Conservation (phyloP, 2,113 vertebrate species). For the Podocnemis expansa region DNA sequence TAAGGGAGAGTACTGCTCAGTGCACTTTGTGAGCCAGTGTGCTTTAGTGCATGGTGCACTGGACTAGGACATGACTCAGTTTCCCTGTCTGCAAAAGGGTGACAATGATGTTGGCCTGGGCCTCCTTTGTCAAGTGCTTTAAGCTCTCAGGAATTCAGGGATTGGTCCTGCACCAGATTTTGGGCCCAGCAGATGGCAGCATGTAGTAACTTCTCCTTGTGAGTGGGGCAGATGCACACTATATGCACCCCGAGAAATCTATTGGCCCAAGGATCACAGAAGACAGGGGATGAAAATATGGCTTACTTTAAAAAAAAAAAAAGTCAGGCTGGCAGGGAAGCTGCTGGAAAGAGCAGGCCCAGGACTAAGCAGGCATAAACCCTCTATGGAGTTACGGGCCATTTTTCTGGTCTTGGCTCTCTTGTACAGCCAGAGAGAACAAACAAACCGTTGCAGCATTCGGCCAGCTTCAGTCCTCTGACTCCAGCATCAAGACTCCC, state of each 20-base stretch:
- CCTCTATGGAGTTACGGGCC: not conserved
- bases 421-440: not conserved
- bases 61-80: not conserved
- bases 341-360: not conserved
- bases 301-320: not conserved
- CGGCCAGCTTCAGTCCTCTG: not conserved
- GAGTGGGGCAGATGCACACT: no score
- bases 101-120: not conserved
- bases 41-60: not conserved
- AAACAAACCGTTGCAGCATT: not conserved
- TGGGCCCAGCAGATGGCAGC: not conserved
- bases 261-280: not conserved
- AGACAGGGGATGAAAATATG: not conserved
- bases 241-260: not conserved
- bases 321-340: not conserved
- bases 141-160: not conserved
- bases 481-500: not conserved
- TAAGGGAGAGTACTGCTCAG: not conserved
- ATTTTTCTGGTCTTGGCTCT: not conserved
- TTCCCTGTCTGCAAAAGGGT: not conserved
- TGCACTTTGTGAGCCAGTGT: not conserved
- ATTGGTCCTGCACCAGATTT: not conserved
- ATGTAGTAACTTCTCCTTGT: no score
- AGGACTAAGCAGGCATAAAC: not conserved
- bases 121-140: not conserved